These are phyloP conservation scores for Steatornis caripensis DNA, from an alignment of 2,113 vertebrate genomes.

Conservation along the genomic window DNA sequence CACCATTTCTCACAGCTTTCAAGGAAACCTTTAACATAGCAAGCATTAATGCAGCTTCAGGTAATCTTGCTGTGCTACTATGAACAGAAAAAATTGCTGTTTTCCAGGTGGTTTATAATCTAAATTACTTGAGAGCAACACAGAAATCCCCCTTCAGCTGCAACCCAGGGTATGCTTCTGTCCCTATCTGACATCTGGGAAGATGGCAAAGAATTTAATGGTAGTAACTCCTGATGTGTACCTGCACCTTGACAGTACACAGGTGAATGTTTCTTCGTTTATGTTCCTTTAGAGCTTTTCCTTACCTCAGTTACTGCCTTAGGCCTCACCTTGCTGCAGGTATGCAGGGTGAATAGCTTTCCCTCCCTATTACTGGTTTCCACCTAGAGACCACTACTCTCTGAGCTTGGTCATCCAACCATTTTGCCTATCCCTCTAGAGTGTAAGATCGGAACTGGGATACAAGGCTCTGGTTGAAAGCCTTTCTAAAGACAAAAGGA, in stretches of 20 bases:
- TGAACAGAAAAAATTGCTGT: background rate
- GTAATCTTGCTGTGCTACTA: background rate
- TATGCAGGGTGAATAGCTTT: background rate
- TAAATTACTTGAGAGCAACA: background rate
- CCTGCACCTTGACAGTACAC: background rate
- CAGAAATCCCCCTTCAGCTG: background rate
- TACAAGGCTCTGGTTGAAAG: background rate
- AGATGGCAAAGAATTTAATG: background rate
- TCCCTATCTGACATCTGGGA: background rate
- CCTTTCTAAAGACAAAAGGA: background rate
- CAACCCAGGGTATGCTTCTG: background rate
- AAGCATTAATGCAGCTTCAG: background rate
- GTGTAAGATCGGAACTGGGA: background rate
- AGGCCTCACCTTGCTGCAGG: background rate
- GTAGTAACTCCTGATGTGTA: background rate
- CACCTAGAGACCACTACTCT: background rate
- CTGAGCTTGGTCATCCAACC: background rate
- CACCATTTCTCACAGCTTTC: background rate
- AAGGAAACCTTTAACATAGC: background rate
- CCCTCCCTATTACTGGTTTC: background rate
- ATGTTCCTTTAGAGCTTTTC: background rate
- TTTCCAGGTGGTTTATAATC: background rate
- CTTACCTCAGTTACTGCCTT: background rate
- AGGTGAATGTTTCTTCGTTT: background rate
- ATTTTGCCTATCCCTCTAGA: accelerated